Evolutionary conservation across 2,113 vertebrate species (phyloP).

Genomic region (Gallinago undulata): DNA sequence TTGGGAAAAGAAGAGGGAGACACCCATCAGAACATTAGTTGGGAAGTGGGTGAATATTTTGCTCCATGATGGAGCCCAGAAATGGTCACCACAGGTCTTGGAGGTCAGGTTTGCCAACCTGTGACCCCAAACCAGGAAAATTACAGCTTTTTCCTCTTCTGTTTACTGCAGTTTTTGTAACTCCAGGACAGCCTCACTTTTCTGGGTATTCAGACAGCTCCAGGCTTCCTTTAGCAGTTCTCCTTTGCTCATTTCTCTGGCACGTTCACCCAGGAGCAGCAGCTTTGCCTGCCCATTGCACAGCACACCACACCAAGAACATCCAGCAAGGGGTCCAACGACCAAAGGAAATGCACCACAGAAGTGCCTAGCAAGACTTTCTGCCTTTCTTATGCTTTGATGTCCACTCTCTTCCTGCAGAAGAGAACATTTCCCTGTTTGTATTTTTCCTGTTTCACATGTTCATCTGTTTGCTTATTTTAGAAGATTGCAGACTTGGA

Average conservation of each 20-base stretch:
- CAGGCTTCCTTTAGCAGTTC: background rate
- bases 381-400: background rate
- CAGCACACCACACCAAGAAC: no score
- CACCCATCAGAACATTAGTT: background rate
- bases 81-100: background rate
- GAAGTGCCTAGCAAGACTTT: background rate
- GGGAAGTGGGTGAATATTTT: background rate
- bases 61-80: background rate
- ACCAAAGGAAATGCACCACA: background rate
- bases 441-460: background rate
- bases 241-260: background rate
- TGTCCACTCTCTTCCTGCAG: background rate
- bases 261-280: background rate
- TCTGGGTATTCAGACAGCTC: background rate
- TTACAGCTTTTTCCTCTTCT: background rate
- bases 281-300: background rate
- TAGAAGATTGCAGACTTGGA: background rate
- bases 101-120: no score
- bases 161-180: background rate
- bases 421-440: background rate
- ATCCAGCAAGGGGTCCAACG: background rate
- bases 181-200: background rate
- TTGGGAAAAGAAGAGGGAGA: background rate
- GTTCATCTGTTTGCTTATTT: background rate
- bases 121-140: background rate